These are phyloP conservation scores for Rousettus leschenaultii DNA, from an alignment of 2,113 vertebrate genomes.

Conservation along the genomic window DNA sequence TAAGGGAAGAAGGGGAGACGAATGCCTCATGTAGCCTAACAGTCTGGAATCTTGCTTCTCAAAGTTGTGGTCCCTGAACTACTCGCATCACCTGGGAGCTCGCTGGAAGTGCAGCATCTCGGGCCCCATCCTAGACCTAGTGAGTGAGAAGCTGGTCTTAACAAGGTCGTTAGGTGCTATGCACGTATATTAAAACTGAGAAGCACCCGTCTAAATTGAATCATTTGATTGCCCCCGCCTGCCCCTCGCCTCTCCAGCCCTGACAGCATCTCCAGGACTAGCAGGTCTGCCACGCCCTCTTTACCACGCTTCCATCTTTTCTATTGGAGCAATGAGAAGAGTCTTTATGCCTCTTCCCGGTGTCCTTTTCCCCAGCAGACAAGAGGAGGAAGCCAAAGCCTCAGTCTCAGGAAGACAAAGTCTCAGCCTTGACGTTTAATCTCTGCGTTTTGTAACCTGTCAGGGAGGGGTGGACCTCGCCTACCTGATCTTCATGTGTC, in stretches of 20 bases:
- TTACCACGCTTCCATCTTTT: too few species aligned
- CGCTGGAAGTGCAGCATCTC: background rate
- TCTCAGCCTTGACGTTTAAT: background rate
- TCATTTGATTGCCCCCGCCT: background rate
- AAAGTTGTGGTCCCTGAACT: background rate
- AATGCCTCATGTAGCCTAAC: background rate
- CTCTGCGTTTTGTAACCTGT: background rate
- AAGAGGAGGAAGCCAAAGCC: background rate
- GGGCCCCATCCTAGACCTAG: background rate
- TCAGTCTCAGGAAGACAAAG: background rate
- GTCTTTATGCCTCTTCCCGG: background rate
- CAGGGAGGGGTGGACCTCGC: background rate
- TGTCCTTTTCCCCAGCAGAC: background rate
- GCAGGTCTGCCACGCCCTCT: fast-evolving
- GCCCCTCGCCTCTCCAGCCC: background rate
- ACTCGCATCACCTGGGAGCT: background rate
- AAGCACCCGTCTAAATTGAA: background rate
- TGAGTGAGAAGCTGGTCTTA: background rate
- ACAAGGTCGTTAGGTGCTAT: background rate
- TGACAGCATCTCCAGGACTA: background rate
- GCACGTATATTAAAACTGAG: background rate
- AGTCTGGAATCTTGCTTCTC: background rate
- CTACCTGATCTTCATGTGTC: background rate
- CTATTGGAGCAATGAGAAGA: background rate
- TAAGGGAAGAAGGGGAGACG: background rate